Conservation (phyloP, 2,797 vertebrate genomes). For the Sandelia bainsii region DNA sequence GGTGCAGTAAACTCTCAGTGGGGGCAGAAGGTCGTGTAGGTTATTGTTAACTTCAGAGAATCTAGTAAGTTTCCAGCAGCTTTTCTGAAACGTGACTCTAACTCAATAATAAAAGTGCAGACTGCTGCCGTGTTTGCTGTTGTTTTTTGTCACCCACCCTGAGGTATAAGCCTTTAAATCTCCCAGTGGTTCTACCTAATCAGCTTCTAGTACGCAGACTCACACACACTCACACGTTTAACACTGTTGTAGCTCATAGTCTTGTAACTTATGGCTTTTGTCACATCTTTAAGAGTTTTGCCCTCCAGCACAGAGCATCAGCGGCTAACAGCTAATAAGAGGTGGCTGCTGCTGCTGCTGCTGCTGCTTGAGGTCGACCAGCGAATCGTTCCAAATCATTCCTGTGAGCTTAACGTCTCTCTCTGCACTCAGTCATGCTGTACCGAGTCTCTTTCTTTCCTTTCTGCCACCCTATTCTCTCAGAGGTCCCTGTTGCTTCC, state of each 20-base stretch:
- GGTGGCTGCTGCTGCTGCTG: constrained; percentile 29
- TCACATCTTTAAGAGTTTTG: constrained; percentile 32
- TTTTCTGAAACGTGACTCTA: neutral
- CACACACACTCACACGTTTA: constrained; percentile 16
- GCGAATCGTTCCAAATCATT: constrained; percentile 38
- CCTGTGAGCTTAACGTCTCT: constrained; percentile 54
- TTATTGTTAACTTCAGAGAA: neutral
- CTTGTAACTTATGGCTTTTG: constrained; percentile 32
- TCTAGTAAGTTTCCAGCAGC: neutral
- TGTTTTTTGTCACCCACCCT: constrained; percentile 30
- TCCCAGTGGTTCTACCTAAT: constrained; percentile 44
- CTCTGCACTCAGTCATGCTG: constrained; percentile 48
- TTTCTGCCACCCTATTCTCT: constrained; percentile 42
- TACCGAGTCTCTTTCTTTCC: constrained; percentile 41
- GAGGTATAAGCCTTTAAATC: constrained; percentile 33
- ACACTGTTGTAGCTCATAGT: constrained; percentile 18
- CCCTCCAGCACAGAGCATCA: constrained; percentile 32
- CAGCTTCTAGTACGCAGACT: constrained; percentile 29
- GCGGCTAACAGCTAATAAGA: constrained; percentile 31
- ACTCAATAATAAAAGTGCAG: neutral
- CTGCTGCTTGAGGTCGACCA: constrained; percentile 14
- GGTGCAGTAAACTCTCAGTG: no score
- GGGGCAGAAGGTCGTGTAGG: neutral
- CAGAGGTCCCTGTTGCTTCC: constrained; percentile 31
- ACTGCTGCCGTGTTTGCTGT: neutral